phyloP scores from a whole-genome alignment of 2,888 invertebrate genomes.

The Lasioglossum zephyrum region DNA sequence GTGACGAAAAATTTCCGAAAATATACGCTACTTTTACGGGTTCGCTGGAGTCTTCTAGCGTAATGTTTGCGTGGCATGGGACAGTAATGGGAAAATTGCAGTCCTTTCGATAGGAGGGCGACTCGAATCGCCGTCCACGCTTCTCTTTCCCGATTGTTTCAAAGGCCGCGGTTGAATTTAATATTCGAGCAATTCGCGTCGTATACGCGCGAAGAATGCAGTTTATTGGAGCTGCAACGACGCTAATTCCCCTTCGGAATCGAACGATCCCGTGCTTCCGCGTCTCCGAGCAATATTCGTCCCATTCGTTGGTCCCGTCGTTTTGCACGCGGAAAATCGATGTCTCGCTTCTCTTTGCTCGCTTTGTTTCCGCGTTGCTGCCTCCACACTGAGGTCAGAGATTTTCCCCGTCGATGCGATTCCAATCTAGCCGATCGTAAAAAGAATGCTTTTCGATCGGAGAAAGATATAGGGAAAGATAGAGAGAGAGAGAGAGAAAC shows the following conservation, averaged over 20 bases:
- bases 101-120: background rate
- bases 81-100: background rate
- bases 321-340: constrained; percentile 29
- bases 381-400: background rate
- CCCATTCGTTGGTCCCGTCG: constrained; percentile 8
- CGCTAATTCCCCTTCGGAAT: background rate
- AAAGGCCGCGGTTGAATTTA: background rate
- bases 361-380: constrained; percentile 23
- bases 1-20: background rate
- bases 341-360: constrained; percentile 6
- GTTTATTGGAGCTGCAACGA: background rate
- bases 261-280: background rate
- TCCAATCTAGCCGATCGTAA: constrained; percentile 14
- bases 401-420: constrained; percentile 15
- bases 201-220: constrained; percentile 2
- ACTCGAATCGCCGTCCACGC: background rate
- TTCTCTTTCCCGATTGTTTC: background rate
- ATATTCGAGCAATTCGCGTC: constrained; percentile 1
- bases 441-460: constrained; percentile 21
- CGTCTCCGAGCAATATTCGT: constrained; percentile 1
- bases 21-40: background rate
- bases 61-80: background rate
- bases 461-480: background rate
- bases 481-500: background rate
- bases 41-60: background rate